phyloP scores from a whole-genome alignment of 2,113 vertebrate species.

The Brachyhypopomus gauderio region DNA sequence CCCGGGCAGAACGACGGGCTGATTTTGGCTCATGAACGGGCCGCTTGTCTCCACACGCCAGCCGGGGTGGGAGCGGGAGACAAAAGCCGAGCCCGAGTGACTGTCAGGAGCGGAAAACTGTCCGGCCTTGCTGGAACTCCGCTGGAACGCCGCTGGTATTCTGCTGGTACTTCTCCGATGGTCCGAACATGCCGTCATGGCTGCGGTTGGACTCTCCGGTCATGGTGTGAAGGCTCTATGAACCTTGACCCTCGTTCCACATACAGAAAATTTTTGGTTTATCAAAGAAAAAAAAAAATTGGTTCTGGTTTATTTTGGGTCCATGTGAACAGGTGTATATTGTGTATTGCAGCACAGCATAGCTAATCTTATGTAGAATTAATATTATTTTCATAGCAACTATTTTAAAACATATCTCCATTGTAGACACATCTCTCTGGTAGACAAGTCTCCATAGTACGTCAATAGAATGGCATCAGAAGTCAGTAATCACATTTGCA shows the following conservation, averaged over 20 bases:
- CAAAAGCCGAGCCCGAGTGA: background rate
- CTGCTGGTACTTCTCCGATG: background rate
- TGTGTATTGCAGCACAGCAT: no score
- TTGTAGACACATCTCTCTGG: no score
- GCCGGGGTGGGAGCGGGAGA: background rate
- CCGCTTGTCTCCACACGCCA: slow-evolving; percentile 22
- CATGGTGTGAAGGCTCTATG: background rate
- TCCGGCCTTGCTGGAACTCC: background rate
- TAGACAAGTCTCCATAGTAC: no score
- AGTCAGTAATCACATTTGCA: no score
- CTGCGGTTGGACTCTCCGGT: background rate
- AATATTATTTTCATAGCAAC: no score
- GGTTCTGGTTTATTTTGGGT: no score
- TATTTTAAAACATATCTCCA: no score
- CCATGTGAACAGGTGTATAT: no score
- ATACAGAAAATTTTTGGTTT: background rate
- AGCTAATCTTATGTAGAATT: no score
- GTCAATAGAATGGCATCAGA: no score
- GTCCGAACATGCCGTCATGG: background rate
- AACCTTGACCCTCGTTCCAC: slow-evolving; percentile 11
- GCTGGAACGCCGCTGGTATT: background rate
- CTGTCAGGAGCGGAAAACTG: background rate
- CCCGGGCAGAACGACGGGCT: slow-evolving; percentile 8
- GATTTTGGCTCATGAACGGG: slow-evolving; percentile 13
- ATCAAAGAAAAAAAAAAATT: no score